A percentile compares a stretch with the other conserved stretches of the same genome.
Evolutionary conservation across 2,888 invertebrate genomes (phyloP).

Genomic region (Gryllus longicercus): DNA sequence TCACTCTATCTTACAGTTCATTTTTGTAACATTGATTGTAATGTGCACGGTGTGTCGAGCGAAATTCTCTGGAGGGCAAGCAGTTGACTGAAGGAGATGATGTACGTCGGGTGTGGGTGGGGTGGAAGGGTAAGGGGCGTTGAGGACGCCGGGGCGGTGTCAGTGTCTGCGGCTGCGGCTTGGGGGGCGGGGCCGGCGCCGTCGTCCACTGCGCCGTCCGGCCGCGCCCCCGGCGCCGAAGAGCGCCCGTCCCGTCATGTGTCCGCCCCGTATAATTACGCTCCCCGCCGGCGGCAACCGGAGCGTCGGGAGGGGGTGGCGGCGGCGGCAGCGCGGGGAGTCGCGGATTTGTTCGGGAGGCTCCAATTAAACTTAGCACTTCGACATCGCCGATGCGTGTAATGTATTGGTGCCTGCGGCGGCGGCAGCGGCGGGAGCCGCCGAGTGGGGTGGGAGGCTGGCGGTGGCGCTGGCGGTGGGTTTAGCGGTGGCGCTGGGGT

Average conservation of each 20-base stretch:
- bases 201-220: too few relatives aligned
- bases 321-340: neutral
- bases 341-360: slow-evolving; percentile 11
- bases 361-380: slow-evolving; percentile 17
- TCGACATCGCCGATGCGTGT: slow-evolving; percentile 17
- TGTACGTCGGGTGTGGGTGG: neutral
- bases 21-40: too few relatives aligned
- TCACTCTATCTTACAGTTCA: too few relatives aligned
- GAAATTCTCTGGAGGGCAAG: too few relatives aligned
- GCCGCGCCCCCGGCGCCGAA: neutral
- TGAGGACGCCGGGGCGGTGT: neutral
- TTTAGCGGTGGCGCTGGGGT: too few relatives aligned
- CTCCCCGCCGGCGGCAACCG: neutral
- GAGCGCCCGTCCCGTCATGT: neutral
- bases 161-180: neutral
- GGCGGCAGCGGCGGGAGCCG: neutral
- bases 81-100: too few relatives aligned
- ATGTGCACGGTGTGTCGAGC: too few relatives aligned
- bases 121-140: neutral
- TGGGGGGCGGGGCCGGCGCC: neutral
- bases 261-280: neutral
- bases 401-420: slow-evolving; percentile 17
- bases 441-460: too few relatives aligned
- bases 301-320: neutral
- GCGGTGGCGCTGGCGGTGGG: too few relatives aligned